A percentile compares a stretch with the other conserved stretches of the same genome.
Evolutionary conservation across 2,888 invertebrate species (phyloP).

Genomic region (Chalcosyrphus nemorum): DNA sequence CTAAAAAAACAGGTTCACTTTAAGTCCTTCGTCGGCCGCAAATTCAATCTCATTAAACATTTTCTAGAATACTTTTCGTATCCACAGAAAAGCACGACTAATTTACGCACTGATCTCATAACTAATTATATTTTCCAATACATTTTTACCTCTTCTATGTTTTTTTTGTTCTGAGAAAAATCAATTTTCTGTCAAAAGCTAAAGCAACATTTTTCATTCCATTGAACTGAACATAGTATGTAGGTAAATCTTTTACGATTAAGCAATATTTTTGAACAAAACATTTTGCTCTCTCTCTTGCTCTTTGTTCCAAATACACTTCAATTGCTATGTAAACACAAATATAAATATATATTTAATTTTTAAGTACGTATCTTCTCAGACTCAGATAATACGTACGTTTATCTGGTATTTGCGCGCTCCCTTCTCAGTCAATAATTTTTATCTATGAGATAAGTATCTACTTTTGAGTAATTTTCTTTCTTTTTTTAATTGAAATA

Average conservation of each 20-base stretch:
- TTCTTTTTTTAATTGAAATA: background rate
- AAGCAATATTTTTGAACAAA: background rate
- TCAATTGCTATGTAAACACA: constrained; percentile 49
- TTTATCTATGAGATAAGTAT: constrained; percentile 56
- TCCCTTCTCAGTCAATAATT: constrained; percentile 44
- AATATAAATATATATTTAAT: background rate
- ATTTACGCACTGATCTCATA: background rate
- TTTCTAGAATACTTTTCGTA: too few species aligned
- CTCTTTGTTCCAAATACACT: constrained; percentile 35
- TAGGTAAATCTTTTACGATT: background rate
- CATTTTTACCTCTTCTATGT: background rate
- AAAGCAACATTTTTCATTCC: background rate
- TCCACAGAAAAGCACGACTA: too few species aligned
- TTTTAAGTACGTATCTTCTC: constrained; percentile 14
- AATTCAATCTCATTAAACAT: too few species aligned
- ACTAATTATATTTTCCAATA: background rate
- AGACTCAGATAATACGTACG: constrained; percentile 13
- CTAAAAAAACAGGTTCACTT: too few species aligned
- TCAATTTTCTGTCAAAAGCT: background rate
- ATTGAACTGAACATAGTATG: background rate
- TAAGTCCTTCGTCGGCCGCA: too few species aligned
- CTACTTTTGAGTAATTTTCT: constrained; percentile 14
- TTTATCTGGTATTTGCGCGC: constrained; percentile 41
- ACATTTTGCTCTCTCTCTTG: background rate
- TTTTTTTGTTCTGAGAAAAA: background rate